Base-by-base conservation (phyloP, 2,113 vertebrate genomes). In the Sprattus sprattus region DNA sequence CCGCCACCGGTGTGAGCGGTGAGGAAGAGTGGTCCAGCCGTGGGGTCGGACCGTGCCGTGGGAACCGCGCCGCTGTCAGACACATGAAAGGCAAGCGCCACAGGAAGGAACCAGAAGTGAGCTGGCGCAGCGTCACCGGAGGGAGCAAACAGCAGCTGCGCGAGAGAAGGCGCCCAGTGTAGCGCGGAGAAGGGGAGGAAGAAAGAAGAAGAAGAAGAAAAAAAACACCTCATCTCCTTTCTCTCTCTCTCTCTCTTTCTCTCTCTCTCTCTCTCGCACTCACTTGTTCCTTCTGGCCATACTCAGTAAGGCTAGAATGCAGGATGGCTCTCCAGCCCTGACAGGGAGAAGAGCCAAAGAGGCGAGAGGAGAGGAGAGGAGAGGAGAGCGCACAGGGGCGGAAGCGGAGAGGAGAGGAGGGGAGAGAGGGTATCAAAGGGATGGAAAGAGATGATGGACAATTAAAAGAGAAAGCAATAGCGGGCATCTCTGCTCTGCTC, bases 141-240 rank as follows among this genome's bases (percentile, higher is more conserved):
- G 92, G 92, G 92, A 88, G 86, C 86, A 89, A 92, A 93, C 91
- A 92, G 82, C 91, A 93, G 90, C 94, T 91, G 92, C 85, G 88
- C 91, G 88, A 92, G 93, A 92, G 28, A 28, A 8, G 82, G 85
- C 85, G 67, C 89, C 16, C 39, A 39, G 39, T 39, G 39, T 39
- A 39, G 39, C 39, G 2, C 39, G 39, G 39, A 82, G 46, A 86
- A 54, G 16, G 15, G 67, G 15, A 50, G 75, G 54, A 22, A 50
- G 84, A 18, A 50, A 64, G 50, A 84, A 25, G 32, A 46, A 64
- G 54, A 84, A 67, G 54, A 45, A 22, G 20, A 64, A 46, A 54
- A 46, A 84, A 46, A 49, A 32, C 86, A 91, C 86, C 91, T 90
- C 85, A 85, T 90, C 91, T 89, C 89, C 90, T 86, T 88, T 85